Evolutionary conservation across 2,797 vertebrate genomes (phyloP).

Genomic region (Acipenser ruthenus): DNA sequence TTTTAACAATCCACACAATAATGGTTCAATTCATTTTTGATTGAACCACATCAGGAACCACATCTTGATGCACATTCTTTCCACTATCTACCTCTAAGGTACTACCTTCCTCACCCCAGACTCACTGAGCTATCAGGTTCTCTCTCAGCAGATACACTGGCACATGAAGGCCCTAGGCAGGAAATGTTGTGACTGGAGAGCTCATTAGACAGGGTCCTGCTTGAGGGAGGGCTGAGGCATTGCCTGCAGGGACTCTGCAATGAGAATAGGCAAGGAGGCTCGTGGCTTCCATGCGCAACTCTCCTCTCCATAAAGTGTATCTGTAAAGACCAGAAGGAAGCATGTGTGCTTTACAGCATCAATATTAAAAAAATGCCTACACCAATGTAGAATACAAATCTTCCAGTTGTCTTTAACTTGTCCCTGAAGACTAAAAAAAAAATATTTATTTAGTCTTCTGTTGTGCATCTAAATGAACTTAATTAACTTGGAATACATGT

Average conservation of each 20-base stretch:
- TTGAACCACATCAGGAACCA: too few species aligned
- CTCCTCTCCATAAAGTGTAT: not conserved
- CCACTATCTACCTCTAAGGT: not conserved
- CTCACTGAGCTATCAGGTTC: not conserved
- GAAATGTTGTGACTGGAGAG: not conserved
- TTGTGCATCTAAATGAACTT: too few species aligned
- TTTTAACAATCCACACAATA: too few species aligned
- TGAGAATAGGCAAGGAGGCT: conserved; percentile 28
- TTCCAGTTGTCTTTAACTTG: too few species aligned
- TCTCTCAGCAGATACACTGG: not conserved
- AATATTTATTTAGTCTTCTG: too few species aligned
- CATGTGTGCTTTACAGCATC: not conserved
- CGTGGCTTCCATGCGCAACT: conserved; percentile 16
- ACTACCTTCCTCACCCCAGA: not conserved
- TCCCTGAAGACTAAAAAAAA: too few species aligned
- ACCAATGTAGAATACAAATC: too few species aligned
- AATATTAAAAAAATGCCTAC: not conserved
- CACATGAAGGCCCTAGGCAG: not conserved
- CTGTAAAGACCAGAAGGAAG: conserved; percentile 23
- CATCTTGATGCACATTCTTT: too few species aligned
- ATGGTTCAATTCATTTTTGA: too few species aligned
- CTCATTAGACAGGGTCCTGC: conserved; percentile 32
- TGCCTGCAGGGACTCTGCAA: conserved; percentile 34
- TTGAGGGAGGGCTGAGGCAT: conserved; percentile 22
- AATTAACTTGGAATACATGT: too few species aligned